Base-by-base conservation (phyloP, 2,888 invertebrate species). In the Dicyrtoma fusca region DNA sequence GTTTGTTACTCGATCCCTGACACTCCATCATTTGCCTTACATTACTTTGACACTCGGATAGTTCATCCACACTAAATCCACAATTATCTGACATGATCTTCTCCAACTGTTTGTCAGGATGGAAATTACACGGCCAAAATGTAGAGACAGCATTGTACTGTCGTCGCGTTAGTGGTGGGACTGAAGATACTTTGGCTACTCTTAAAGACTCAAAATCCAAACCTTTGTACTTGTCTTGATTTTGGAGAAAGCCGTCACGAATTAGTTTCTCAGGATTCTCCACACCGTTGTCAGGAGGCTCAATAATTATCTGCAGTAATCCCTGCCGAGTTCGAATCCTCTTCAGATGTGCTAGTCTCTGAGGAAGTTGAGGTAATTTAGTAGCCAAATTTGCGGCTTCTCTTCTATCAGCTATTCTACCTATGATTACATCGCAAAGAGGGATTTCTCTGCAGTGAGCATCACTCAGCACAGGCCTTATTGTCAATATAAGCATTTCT, bases 61-160 rank as follows among this genome's bases (percentile, higher is more conserved):
- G 80, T 76, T 92, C 88, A 0, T 82, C 78, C 0, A 78, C 73
- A 0, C 82, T 83, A 81, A 94, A 94, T 73, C 89, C 85, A 0
- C 69, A 66, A 64, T 84, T 84, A 17, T 88, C 89, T 13, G 87
- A 86, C 1, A 88, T 83, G 13, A 92, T 82, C 61, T 86, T 87
- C 82, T 94, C 94, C n/a, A 90, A 81, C 75, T 89, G 88, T 74
- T 88, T 88, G 81, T 93, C 89, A 0, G 91, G 90, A 84, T 94
- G 94, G 82, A 94, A 95, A 82, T 92, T 92, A 69, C 91, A 88
- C 0, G 94, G 91, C 95, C 95, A 95, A 55, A 87, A 83, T 68
- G 85, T 84, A 14, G 86, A 86, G 5, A 88, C 87, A 76, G 85
- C 84, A 0, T 86, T 84, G 81, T 89, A 90, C 81, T 95, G 94